Percentiles rank a stretch among this genome's conserved stretches.
Evolutionary conservation across 2,888 invertebrate genomes (phyloP).

Genomic region (Tetrapedia diversipes): DNA sequence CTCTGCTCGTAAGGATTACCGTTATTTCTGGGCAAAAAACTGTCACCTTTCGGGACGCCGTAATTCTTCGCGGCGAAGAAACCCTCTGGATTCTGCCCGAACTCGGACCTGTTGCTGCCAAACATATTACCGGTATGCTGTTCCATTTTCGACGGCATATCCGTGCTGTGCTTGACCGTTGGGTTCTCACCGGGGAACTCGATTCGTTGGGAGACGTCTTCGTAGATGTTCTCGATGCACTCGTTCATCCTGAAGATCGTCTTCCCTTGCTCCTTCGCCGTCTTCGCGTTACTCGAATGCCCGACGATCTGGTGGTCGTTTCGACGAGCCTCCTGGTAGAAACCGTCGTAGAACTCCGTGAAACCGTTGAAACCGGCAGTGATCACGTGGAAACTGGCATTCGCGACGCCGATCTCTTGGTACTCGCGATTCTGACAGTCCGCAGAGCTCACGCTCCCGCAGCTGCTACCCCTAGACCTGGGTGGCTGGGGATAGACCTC

Average conservation of each 20-base stretch:
- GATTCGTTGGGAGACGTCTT: conserved; percentile 43
- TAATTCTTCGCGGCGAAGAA: conserved; percentile 62
- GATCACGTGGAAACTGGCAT: conserved; percentile 57
- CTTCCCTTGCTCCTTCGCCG: conserved; percentile 67
- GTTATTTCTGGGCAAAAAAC: conserved; percentile 58
- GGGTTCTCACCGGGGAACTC: conserved; percentile 39
- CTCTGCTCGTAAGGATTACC: conserved; percentile 59
- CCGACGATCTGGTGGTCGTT: conserved; percentile 46
- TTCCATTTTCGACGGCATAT: conserved; percentile 51
- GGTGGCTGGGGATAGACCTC: conserved; percentile 78
- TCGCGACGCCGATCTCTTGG: conserved; percentile 65
- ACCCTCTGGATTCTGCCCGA: conserved; percentile 56
- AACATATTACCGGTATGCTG: conserved; percentile 40
- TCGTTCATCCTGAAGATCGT: conserved; percentile 66
- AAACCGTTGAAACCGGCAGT: conserved; percentile 70
- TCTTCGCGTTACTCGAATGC: conserved; percentile 43
- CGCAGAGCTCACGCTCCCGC: conserved; percentile 77
- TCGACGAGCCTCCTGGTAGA: conserved; percentile 72
- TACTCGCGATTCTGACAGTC: conserved; percentile 77
- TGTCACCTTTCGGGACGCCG: conserved; percentile 59
- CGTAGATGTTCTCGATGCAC: conserved; percentile 67
- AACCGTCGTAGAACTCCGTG: conserved; percentile 77
- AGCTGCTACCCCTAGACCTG: conserved; percentile 78
- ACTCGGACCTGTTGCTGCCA: conserved; percentile 60
- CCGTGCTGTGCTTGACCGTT: conserved; percentile 39